Evolutionary conservation across 2,797 vertebrate species (phyloP), one percentile per base, ranked within the genome.

Genomic region (Pseudomugil tenellus): DNA sequence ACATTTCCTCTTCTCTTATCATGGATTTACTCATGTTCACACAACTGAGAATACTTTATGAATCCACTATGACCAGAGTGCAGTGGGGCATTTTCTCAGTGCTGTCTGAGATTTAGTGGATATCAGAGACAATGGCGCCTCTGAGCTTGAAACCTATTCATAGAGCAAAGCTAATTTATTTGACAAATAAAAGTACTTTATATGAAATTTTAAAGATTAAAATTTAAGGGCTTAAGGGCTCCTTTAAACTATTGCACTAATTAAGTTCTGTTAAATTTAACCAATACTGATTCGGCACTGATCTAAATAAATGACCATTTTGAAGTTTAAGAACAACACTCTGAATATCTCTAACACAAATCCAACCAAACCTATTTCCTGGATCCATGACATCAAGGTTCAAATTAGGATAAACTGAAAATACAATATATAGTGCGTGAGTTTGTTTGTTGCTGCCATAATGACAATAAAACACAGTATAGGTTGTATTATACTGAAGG

Each of bases 1-100:
- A 4, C 71, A 56, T 71, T 90, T 92, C 82, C 84, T 84, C 28
- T 71, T 80, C 39, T 72, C 61, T 4, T 19, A 62, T 57, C 37
- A 2, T 4, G 0, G 2, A 35, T 21, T 39, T 25, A 48, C 49
- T 69, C 51, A 41, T 14, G 21, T 32, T 16, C n/a, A 1, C 8
- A 8, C 14, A 7, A 34, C 53, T 37, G 32, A 32, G 58, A 39
- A 46, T 1, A 11, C 11, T 29, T 35, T 21, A 16, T 5, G 23
- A 46, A 31, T 25, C 32, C 19, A 25, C 29, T 35, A 17, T 5
- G 16, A 31, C 4, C 34, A 56, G 17, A 57, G 26, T 1, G 9
- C 41, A 29, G 19, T 0, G 0, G 43, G 11, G 70, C 28, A 31
- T 2, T 12, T 32, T 17, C 23, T 21, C 28, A 34, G 3, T 53